A percentile compares a stretch with the other conserved stretches of the same genome.
Conservation (phyloP, 2,797 vertebrate genomes). For the Tangara arthus region DNA sequence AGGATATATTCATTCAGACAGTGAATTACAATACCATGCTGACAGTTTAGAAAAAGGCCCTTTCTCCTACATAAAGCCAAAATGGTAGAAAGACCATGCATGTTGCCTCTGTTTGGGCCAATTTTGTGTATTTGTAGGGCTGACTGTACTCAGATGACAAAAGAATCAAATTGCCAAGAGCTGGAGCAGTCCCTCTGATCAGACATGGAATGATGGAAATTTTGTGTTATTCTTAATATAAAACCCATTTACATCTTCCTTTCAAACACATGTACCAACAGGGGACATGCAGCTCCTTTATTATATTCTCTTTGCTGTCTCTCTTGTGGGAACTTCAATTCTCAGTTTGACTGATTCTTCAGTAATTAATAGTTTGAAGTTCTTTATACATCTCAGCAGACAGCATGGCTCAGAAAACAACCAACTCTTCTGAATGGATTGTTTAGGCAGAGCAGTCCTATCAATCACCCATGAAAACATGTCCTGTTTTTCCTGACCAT, state of each 20-base stretch:
- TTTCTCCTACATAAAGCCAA: neutral
- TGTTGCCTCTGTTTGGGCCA: neutral
- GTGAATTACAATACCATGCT: neutral
- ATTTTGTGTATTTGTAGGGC: neutral
- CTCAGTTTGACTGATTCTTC: neutral
- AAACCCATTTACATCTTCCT: neutral
- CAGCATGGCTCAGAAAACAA: neutral
- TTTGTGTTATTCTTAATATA: neutral
- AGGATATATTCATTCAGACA: neutral
- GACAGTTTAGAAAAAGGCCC: neutral
- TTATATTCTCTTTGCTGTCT: neutral
- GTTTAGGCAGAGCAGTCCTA: neutral
- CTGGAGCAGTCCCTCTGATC: neutral
- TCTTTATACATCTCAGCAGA: neutral
- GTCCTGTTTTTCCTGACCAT: neutral
- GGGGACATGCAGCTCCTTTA: neutral
- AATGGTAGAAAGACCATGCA: neutral
- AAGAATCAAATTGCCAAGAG: neutral
- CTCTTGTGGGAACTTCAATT: neutral
- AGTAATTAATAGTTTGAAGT: neutral
- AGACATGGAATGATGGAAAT: neutral
- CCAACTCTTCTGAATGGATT: neutral
- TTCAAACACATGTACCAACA: neutral
- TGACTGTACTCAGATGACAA: neutral
- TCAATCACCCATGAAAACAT: neutral